Evolutionary conservation across 2,113 vertebrate species (phyloP).

Genomic region (Girardinichthys multiradiatus): DNA sequence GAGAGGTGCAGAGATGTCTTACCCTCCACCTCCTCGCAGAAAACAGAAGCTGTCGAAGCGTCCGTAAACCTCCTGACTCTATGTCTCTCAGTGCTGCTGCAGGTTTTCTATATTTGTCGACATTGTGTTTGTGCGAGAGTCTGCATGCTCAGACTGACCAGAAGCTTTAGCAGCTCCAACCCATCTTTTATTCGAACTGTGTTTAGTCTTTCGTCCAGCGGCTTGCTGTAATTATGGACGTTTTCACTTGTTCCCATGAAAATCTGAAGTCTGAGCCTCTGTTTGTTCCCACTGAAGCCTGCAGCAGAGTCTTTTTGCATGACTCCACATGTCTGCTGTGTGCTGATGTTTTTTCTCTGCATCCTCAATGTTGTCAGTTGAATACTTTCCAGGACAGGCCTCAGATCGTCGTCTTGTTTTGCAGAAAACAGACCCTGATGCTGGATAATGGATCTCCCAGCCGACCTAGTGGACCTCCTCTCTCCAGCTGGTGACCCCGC

Average conservation of each 20-base stretch:
- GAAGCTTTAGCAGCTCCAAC: slow-evolving; percentile 8
- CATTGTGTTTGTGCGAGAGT: slow-evolving; percentile 6
- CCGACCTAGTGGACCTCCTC: slow-evolving; percentile 2
- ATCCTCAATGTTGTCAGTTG: background rate
- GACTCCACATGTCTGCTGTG: too few species aligned
- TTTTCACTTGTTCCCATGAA: slow-evolving; percentile 20
- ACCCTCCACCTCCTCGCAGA: background rate
- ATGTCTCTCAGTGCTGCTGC: slow-evolving; percentile 2
- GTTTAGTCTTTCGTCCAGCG: slow-evolving; percentile 27
- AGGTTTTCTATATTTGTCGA: slow-evolving; percentile 18
- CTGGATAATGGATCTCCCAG: background rate
- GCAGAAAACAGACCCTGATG: background rate
- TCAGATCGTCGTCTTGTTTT: background rate
- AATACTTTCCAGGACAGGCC: background rate
- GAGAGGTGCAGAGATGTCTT: background rate
- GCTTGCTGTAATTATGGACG: slow-evolving; percentile 13
- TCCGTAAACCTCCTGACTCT: slow-evolving; percentile 4
- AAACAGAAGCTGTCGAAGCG: slow-evolving; percentile 3
- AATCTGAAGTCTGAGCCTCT: background rate
- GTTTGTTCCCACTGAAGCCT: background rate
- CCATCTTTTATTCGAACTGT: slow-evolving; percentile 1
- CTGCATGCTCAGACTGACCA: slow-evolving; percentile 22
- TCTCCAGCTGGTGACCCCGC: slow-evolving; percentile 14
- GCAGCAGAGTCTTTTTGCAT: too few species aligned
- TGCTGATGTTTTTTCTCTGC: background rate